Conservation (phyloP, 2,113 vertebrate genomes). For the Ranitomeya imitator region DNA sequence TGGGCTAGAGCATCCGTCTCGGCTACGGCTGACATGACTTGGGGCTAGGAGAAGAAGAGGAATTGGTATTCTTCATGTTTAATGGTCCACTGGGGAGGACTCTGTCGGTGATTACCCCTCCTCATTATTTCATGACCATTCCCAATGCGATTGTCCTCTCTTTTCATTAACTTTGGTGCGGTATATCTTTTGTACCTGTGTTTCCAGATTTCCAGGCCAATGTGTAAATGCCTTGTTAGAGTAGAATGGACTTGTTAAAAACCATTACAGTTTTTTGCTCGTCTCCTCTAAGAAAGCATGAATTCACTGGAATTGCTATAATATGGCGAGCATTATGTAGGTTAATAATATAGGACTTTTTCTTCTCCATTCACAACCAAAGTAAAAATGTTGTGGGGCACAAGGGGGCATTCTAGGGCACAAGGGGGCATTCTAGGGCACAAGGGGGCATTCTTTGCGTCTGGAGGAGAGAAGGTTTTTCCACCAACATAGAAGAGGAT, state of each 20-base stretch:
- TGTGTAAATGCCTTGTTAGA: not conserved
- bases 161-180: not conserved
- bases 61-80: not conserved
- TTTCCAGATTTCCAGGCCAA: not conserved
- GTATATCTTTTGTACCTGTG: not conserved
- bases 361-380: not conserved
- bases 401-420: no score
- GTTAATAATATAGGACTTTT: not conserved
- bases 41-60: not conserved
- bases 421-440: no score
- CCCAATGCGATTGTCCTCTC: slow-evolving; percentile 3
- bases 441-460: no score
- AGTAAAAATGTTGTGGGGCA: no score
- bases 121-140: not conserved
- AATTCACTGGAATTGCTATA: not conserved
- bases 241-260: not conserved
- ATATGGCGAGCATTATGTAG: not conserved
- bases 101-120: not conserved
- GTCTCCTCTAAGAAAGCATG: not conserved
- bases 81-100: slow-evolving; percentile 29
- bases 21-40: not conserved
- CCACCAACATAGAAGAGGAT: no score
- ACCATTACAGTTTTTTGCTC: not conserved
- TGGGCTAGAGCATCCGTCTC: no score
- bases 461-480: no score